Conservation (phyloP, 1,140 invertebrate species). For the Matsumurasca onukii region DNA sequence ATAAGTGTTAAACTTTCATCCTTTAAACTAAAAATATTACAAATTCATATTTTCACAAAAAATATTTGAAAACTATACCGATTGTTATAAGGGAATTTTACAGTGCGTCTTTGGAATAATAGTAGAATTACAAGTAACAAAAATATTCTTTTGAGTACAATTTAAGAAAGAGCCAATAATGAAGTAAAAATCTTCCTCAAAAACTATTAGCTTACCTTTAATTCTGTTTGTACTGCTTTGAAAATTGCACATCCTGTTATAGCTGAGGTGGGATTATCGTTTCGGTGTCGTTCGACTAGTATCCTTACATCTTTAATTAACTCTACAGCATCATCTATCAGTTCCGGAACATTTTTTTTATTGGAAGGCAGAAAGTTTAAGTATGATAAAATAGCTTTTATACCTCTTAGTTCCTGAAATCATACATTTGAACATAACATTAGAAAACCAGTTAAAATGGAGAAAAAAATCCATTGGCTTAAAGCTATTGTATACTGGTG, state of each 20-base stretch:
- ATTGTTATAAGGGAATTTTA: no score
- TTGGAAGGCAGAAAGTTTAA: conserved; percentile 82
- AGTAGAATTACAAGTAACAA: no score
- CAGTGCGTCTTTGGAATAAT: no score
- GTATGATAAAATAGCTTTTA: conserved; percentile 91
- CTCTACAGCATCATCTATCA: conserved; percentile 85
- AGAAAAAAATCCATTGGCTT: not conserved
- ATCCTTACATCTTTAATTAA: conserved; percentile 86
- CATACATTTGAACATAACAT: no score
- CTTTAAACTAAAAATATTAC: no score
- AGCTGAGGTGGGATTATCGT: conserved; percentile 80
- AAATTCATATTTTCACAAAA: no score
- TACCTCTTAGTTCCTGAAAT: conserved; percentile 80
- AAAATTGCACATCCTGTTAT: conserved; percentile 64
- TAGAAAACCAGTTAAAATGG: not conserved
- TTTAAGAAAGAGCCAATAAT: no score
- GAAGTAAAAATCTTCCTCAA: no score
- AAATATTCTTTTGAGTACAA: no score
- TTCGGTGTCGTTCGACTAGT: conserved; percentile 82
- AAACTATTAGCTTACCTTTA: no score
- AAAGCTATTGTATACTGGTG: not conserved
- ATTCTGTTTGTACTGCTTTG: conserved; percentile 29
- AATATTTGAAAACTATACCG: no score
- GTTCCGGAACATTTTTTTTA: conserved; percentile 90
- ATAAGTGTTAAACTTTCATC: no score